Base-by-base conservation (phyloP, 1,140 invertebrate genomes). In the Camponotus pennsylvanicus region DNA sequence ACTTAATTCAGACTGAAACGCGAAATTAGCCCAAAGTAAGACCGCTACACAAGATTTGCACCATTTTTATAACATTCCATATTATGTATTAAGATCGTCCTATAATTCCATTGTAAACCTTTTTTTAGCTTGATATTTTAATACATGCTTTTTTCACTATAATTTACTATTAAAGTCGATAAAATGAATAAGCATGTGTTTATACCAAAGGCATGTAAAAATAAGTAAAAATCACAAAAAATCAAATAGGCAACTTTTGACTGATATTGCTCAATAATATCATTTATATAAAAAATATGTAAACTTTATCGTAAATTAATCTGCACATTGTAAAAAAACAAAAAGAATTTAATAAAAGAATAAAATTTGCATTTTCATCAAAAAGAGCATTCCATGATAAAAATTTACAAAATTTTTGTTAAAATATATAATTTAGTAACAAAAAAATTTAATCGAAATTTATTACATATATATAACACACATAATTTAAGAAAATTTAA, bases 51-150 rank as follows among this genome's bases (percentile, higher is more conserved):
- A 71, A 34, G 27, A 71, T 52, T 59, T 66, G 45, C 27, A 66
- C n/a, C 34, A 37, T 32, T 57, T 70, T 57, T 84, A 64, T 57
- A 52, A 91, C 87, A 92, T 93, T 93, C 92, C 91, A 84, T 79
- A 77, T 11, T 86, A 84, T 49, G 21, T 15, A 34, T 66, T 86
- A 66, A 61, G 63, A 88, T 87, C 55, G 40, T 61, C 8, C 57
- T 55, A 4, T 80, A 78, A 85, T 73, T 80, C 80, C 11, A 67
- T 15, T 63, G 18, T 59, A 85, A 86, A 79, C 76, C 80, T 55
- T 37, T 84, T 15, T 87, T 82, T 64, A 73, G 67, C 71, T 88
- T 67, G 80, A 77, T 86, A 87, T 89, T 92, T 92, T 89, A 66
- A 78, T 83, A 45, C 71, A 57, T 45, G 66, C 77, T 40, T 85